Evolutionary conservation across 2,113 vertebrate species (phyloP).

Genomic region (Bettongia penicillata): DNA sequence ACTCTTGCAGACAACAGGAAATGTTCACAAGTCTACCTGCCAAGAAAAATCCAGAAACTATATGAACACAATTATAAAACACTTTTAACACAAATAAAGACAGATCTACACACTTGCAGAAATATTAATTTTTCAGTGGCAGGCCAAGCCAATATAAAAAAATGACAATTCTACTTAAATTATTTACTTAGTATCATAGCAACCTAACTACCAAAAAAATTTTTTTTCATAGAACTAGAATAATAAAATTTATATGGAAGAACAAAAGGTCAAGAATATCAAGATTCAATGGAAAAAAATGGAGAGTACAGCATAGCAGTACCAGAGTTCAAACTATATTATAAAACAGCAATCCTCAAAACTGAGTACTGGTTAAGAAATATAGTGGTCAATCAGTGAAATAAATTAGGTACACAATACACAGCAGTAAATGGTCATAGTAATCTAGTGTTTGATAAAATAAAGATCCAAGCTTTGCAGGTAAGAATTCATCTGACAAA

Average conservation of each 20-base stretch:
- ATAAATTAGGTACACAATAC: not conserved
- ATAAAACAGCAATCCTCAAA: not conserved
- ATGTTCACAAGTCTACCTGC: not conserved
- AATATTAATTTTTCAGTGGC: not conserved
- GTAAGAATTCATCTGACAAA: not conserved
- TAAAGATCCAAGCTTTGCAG: not conserved
- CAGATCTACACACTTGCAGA: not conserved
- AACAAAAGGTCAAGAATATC: not conserved
- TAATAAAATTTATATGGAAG: not conserved
- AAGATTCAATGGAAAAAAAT: not conserved
- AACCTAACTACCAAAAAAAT: not conserved
- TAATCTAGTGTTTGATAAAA: not conserved
- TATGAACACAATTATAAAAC: not conserved
- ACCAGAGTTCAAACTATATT: not conserved
- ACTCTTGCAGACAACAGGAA: not conserved
- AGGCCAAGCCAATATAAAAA: not conserved
- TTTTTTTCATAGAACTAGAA: not conserved
- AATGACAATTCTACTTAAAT: not conserved
- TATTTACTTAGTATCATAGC: not conserved
- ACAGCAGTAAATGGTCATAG: not conserved
- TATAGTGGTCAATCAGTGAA: not conserved
- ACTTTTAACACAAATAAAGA: not conserved
- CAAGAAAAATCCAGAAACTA: not conserved
- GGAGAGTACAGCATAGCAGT: not conserved
- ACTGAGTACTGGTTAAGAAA: not conserved